Evolutionary conservation across 2,797 vertebrate genomes (phyloP), one percentile per base, ranked within the genome.

Genomic region (Dermochelys coriacea): DNA sequence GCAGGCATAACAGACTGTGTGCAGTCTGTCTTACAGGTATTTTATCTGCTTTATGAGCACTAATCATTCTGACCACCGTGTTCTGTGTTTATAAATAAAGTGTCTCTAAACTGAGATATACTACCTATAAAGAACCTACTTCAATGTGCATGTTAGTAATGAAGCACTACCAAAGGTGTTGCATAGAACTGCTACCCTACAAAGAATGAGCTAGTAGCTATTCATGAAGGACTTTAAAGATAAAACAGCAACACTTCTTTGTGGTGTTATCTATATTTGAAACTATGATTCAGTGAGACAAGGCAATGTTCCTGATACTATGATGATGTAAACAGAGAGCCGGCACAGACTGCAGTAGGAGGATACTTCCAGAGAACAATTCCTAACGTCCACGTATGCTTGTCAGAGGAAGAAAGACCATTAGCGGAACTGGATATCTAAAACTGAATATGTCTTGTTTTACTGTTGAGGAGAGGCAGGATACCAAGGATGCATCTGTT

Each of bases 11-110:
- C 6, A 88, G 85, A 77, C 49, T 34, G 85, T 85, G 71, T 18
- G 83, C 50, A 88, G 91, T 34, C 91, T 90, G 84, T 31, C 82
- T 87, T 81, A 74, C 49, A 81, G 0, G 0, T 80, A 64, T 82
- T 90, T 95, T 84, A 96, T 68, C 83, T 88, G 79, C 91, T 82
- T 74, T 68, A 94, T 61, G 90, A 92, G 86, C 87, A 91, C 64
- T 91, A 88, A 95, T 84, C 59, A 80, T 93, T 96, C 88, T 59
- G 94, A 92, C 89, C 91, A 86, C 90, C 93, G 80, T 87, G 74
- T 82, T 94, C 86, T 95, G 92, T 87, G 88, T 89, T 92, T 91
- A 86, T 10, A 85, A 89, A 89, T 84, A 74, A 89, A 93, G 71
- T 71, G 74, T 34, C 86, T 91, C 85, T 86, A 88, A 90, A 88